A percentile compares a stretch with the other conserved stretches of the same genome.
Evolutionary conservation across 2,888 invertebrate genomes (phyloP).

Genomic region (Diaperis boleti): DNA sequence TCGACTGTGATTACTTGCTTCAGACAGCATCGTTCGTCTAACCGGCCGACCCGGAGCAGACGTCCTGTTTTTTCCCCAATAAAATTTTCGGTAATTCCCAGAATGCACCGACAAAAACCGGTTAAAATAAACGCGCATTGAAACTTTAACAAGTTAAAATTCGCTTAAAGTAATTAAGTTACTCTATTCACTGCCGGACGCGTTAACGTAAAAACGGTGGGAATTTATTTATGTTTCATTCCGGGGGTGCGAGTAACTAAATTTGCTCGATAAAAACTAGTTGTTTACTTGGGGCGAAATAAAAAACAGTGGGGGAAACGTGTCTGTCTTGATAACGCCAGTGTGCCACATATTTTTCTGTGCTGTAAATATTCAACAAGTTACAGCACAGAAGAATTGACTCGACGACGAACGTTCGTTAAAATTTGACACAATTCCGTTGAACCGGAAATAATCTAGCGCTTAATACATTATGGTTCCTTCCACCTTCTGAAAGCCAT

Average conservation of each 20-base stretch:
- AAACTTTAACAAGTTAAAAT: neutral
- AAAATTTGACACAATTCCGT: too few species aligned
- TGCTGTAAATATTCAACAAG: too few species aligned
- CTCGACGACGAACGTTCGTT: too few species aligned
- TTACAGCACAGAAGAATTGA: too few species aligned
- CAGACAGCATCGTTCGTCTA: conserved; percentile 6
- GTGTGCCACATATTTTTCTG: too few species aligned
- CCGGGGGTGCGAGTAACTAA: neutral
- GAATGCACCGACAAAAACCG: neutral
- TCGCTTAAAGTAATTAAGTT: neutral
- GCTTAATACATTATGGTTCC: too few species aligned
- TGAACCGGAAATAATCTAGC: too few species aligned
- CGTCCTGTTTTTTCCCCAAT: neutral
- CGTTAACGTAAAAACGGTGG: neutral
- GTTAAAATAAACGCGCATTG: neutral
- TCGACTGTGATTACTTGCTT: conserved; percentile 9
- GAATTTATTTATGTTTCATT: neutral
- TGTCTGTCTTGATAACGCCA: too few species aligned
- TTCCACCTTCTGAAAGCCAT: too few species aligned
- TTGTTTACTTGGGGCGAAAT: too few species aligned
- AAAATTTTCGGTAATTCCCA: neutral
- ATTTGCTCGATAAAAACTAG: neutral
- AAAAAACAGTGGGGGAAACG: too few species aligned
- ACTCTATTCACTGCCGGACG: neutral
- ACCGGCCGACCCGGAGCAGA: neutral